Evolutionary conservation across 2,888 invertebrate species (phyloP).

Genomic region (Ligdia adustata): DNA sequence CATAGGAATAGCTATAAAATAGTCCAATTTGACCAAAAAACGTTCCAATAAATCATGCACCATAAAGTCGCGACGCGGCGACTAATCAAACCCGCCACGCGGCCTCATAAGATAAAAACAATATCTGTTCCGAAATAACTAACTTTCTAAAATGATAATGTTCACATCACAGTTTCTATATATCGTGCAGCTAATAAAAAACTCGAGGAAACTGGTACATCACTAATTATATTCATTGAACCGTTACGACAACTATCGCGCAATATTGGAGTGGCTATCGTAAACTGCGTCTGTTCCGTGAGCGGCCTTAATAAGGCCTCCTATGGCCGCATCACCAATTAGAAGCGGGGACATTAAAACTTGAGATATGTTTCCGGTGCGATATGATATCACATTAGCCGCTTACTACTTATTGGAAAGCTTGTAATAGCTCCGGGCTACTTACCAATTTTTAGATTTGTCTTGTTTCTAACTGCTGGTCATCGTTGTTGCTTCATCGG

Average conservation of each 20-base stretch:
- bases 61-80: slow-evolving; percentile 19
- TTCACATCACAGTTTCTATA: slow-evolving; percentile 35
- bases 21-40: slow-evolving; percentile 4
- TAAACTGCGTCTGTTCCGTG: slow-evolving; percentile 27
- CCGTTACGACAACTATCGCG: slow-evolving; percentile 44
- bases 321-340: slow-evolving; percentile 52
- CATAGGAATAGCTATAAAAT: not conserved
- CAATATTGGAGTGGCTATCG: slow-evolving; percentile 42
- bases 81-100: slow-evolving; percentile 26
- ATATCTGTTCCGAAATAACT: slow-evolving; percentile 37
- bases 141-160: slow-evolving; percentile 42
- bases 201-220: slow-evolving; percentile 48
- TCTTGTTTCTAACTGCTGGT: slow-evolving; percentile 4
- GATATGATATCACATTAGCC: slow-evolving; percentile 52
- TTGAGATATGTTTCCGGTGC: slow-evolving; percentile 72
- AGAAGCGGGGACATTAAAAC: slow-evolving; percentile 56
- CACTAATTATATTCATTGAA: slow-evolving; percentile 55
- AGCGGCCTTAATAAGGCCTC: slow-evolving; percentile 40
- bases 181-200: slow-evolving; percentile 36
- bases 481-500: too few relatives aligned
- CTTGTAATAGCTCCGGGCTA: slow-evolving; percentile 27
- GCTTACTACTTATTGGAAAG: slow-evolving; percentile 39
- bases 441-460: slow-evolving; percentile 26
- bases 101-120: slow-evolving; percentile 38
- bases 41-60: slow-evolving; percentile 21